Percentiles rank a stretch among this genome's conserved stretches.
Evolutionary conservation across 2,888 invertebrate genomes (phyloP).

Genomic region (Caenorhabditis sulstoni): DNA sequence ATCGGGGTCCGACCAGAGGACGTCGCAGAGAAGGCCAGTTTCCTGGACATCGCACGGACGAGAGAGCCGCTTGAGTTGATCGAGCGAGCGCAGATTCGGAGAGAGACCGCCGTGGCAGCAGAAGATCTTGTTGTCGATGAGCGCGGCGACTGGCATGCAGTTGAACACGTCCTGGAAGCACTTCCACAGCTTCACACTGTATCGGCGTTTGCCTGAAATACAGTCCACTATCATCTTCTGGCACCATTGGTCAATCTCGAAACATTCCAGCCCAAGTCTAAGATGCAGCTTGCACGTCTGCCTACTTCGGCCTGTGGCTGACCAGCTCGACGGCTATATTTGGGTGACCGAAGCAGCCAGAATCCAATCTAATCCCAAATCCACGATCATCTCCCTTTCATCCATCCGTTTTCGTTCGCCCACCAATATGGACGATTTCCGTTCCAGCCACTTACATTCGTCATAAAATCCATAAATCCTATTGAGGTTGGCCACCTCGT

Average conservation of each 20-base stretch:
- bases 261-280: too few species aligned
- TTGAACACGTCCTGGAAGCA: slow-evolving; percentile 80
- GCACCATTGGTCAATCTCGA: too few species aligned
- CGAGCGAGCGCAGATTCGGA: slow-evolving; percentile 76
- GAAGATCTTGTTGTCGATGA: slow-evolving; percentile 79
- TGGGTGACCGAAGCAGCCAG: too few species aligned
- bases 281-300: too few species aligned
- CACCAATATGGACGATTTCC: slow-evolving; percentile 29
- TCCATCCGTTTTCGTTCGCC: slow-evolving; percentile 15
- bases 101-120: slow-evolving; percentile 79
- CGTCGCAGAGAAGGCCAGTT: slow-evolving; percentile 77
- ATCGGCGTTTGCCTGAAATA: slow-evolving; percentile 75
- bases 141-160: slow-evolving; percentile 79
- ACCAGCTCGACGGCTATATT: too few species aligned
- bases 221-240: too few species aligned
- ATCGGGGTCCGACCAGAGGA: slow-evolving; percentile 79
- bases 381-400: slow-evolving; percentile 4
- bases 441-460: slow-evolving; percentile 74
- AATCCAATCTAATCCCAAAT: background rate
- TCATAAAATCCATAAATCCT: slow-evolving; percentile 80
- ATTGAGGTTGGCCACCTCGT: slow-evolving; percentile 78
- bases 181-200: slow-evolving; percentile 77
- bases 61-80: slow-evolving; percentile 76
- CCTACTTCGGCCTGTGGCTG: too few species aligned
- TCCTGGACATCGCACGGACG: slow-evolving; percentile 79